phyloP scores from a whole-genome alignment of 2,888 invertebrate genomes.

The Bembecia ichneumoniformis region DNA sequence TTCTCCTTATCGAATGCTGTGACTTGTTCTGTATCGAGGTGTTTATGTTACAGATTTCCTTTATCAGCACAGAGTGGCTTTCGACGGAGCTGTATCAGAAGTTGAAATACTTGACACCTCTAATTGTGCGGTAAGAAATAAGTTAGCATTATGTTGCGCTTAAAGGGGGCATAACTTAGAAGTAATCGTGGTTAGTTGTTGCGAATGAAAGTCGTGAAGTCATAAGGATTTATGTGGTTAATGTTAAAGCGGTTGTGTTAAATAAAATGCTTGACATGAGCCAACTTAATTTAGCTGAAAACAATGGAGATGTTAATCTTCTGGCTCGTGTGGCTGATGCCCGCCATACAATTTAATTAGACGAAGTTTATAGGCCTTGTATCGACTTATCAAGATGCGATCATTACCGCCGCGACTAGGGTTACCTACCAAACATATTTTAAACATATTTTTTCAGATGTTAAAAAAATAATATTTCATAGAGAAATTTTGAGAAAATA shows the following conservation, averaged over 20 bases:
- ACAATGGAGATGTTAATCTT: conserved; percentile 67
- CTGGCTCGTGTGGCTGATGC: conserved; percentile 38
- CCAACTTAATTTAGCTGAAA: conserved; percentile 57
- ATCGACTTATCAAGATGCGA: conserved; percentile 45
- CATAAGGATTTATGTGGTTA: conserved; percentile 3
- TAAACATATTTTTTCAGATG: too few relatives aligned
- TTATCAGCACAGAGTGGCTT: conserved; percentile 83
- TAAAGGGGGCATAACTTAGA: conserved; percentile 2
- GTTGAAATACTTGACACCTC: conserved; percentile 86
- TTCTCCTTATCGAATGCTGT: background rate
- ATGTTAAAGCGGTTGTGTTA: conserved; percentile 15
- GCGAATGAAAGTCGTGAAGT: conserved; percentile 4
- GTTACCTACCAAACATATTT: too few relatives aligned
- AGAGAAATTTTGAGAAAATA: too few relatives aligned
- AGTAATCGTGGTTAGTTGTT: background rate
- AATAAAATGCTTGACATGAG: conserved; percentile 46
- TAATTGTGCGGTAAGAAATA: conserved; percentile 80
- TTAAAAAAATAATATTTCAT: too few relatives aligned
- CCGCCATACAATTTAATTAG: conserved; percentile 64
- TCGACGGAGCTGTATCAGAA: conserved; percentile 83
- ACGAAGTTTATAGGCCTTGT: conserved; percentile 57
- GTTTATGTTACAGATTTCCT: conserved; percentile 80
- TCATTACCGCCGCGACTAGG: conserved; percentile 21
- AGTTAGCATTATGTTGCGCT: background rate
- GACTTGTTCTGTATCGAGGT: background rate